Conservation (phyloP, 2,113 vertebrate genomes). For the Dipodomys spectabilis region DNA sequence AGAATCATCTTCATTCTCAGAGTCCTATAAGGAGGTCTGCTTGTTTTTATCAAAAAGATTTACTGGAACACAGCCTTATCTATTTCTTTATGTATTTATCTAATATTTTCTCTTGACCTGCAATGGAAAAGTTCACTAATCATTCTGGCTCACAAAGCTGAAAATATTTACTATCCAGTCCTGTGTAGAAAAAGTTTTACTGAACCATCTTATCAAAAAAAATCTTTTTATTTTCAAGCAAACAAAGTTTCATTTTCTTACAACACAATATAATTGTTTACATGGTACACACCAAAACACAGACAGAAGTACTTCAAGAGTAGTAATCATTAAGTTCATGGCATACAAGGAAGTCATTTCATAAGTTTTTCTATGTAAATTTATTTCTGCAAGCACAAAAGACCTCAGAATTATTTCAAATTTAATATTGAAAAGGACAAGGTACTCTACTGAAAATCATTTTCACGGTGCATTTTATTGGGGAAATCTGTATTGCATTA, state of each 20-base stretch:
- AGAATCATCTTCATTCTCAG: background rate
- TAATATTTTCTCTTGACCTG: background rate
- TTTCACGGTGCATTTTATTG: slow-evolving; percentile 27
- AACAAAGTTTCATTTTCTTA: background rate
- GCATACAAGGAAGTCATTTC: slow-evolving; percentile 22
- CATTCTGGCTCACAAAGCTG: background rate
- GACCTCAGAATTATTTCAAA: slow-evolving; percentile 33
- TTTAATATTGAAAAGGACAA: slow-evolving; percentile 39
- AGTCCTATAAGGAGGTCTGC: background rate
- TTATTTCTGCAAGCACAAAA: background rate
- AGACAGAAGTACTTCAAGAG: background rate
- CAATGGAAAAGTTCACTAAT: background rate
- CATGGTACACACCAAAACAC: background rate
- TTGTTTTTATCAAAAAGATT: slow-evolving; percentile 49
- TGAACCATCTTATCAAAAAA: background rate
- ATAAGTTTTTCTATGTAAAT: slow-evolving; percentile 47
- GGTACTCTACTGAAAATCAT: slow-evolving; percentile 11
- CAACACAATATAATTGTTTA: background rate
- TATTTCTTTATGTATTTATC: background rate
- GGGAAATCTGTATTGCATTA: slow-evolving; percentile 41
- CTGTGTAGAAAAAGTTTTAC: background rate
- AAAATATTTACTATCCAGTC: background rate
- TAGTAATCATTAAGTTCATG: background rate
- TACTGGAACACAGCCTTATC: background rate
- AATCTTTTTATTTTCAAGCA: slow-evolving; percentile 44